Evolutionary conservation across 37 sponge, comb jelly and placozoan species (phyloP).

Genomic region (Lycopodina hypogea): DNA sequence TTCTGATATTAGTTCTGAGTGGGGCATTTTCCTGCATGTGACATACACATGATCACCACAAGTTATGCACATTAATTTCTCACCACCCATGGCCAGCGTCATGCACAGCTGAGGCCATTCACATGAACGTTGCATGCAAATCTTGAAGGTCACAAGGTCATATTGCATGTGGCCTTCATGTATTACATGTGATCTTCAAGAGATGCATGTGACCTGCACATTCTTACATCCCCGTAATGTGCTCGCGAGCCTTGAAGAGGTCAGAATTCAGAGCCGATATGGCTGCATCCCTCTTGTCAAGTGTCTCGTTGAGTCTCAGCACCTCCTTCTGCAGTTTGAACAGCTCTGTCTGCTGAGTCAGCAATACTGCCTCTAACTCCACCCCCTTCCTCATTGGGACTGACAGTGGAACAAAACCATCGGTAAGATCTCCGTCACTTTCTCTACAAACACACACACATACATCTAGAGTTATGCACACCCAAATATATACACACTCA

Average conservation of each 20-base stretch:
- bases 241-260: conserved; percentile 26
- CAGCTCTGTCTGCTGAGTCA: conserved; percentile 9
- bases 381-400: background rate
- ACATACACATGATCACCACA: background rate
- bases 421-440: too few relatives aligned
- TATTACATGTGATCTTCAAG: too few relatives aligned
- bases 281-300: conserved; percentile 13
- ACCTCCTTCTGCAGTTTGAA: conserved; percentile 26
- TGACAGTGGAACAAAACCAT: too few relatives aligned
- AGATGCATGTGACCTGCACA: background rate
- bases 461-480: too few relatives aligned
- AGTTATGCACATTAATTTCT: background rate
- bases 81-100: background rate
- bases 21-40: conserved; percentile 20
- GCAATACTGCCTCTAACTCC: conserved; percentile 1
- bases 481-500: too few relatives aligned
- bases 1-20: conserved; percentile 16
- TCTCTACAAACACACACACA: too few relatives aligned
- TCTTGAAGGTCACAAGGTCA: too few relatives aligned
- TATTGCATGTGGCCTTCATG: too few relatives aligned
- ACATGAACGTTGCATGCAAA: background rate
- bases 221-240: conserved; percentile 28
- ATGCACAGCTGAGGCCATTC: background rate
- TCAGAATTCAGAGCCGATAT: conserved; percentile 25
- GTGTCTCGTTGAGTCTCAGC: background rate